Base-by-base conservation (phyloP, 2,113 vertebrate genomes). In the Perca flavescens region DNA sequence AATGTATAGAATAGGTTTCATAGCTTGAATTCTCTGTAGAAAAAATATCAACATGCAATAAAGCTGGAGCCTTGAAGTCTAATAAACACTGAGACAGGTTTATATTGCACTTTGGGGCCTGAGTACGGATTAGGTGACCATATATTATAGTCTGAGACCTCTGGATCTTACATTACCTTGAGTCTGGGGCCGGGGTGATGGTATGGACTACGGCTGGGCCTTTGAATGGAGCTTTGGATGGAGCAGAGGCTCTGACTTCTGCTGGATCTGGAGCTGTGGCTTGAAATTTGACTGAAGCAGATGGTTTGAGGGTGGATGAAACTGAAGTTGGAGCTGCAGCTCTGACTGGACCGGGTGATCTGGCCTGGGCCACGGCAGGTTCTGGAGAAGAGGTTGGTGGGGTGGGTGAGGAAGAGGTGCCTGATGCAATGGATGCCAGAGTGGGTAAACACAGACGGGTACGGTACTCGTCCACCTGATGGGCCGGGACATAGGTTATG, bases 391-490 rank as follows among this genome's bases (percentile, higher is more conserved):
- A 66, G 13, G 71, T 56, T 0, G 84, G 80, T 1, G 87, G 83
- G 5, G 67, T 80, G 40, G 93, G 90, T 1, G 92, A 88, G 54
- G 87, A 64, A 1, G 89, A 84, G 47, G 82, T 8, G 46, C 85
- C 88, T 46, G 66, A 82, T 28, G 62, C 14, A 34, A 92, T 40
- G 73, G 92, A 89, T 2, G 91, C 92, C 86, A 94, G 78, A 25
- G 91, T 82, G 12, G 91, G 86, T 74, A 92, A 88, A 88, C 86
- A 64, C 60, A 93, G 83, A 10, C 43, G 82, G 28, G 50, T 19
- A 4, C 93, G 89, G 77, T 94, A 65, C 25, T 92, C 91, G 3
- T 94, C 92, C 86, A 94, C 89, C 82, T 89, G 91, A 72, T 53
- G 77, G 53, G 91, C 91, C 54, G 93, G 86, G 62, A 94, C 90